phyloP scores from a whole-genome alignment of 2,113 vertebrate species.

The Lontra canadensis region DNA sequence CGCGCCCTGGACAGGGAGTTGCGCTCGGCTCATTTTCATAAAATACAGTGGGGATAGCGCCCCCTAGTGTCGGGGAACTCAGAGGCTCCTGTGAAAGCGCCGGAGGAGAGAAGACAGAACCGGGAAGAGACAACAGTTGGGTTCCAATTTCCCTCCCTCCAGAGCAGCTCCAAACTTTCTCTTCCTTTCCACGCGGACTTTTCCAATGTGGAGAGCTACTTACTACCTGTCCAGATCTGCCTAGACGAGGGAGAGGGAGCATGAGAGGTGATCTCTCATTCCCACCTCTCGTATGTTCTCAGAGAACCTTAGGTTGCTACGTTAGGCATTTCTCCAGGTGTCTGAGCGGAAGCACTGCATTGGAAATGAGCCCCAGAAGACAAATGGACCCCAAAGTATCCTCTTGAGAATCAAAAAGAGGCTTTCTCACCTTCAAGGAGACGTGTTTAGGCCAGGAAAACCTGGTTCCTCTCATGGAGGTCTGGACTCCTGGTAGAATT shows the following conservation, averaged over 20 bases:
- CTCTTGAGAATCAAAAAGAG: not conserved
- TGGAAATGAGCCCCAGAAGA: not conserved
- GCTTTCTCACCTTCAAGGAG: not conserved
- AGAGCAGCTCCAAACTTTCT: not conserved
- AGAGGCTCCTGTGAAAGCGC: not conserved
- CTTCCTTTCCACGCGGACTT: not conserved
- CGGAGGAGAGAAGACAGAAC: not conserved
- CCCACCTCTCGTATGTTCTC: not conserved
- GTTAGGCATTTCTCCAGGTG: not conserved
- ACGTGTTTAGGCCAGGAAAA: not conserved
- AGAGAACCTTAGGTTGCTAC: not conserved
- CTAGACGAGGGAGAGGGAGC: not conserved
- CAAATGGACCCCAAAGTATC: not conserved
- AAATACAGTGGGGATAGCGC: not conserved
- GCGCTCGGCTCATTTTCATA: conserved; percentile 3
- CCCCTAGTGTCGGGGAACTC: not conserved
- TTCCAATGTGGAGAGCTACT: not conserved
- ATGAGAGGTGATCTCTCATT: not conserved
- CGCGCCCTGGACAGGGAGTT: not conserved
- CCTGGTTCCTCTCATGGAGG: not conserved
- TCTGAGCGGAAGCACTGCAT: not conserved
- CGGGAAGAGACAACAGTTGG: not conserved
- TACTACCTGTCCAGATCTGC: not conserved
- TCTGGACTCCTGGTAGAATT: conserved; percentile 31
- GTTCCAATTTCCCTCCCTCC: not conserved